Base-by-base conservation (phyloP, 2,888 invertebrate genomes). In the Chorisops tibialis region DNA sequence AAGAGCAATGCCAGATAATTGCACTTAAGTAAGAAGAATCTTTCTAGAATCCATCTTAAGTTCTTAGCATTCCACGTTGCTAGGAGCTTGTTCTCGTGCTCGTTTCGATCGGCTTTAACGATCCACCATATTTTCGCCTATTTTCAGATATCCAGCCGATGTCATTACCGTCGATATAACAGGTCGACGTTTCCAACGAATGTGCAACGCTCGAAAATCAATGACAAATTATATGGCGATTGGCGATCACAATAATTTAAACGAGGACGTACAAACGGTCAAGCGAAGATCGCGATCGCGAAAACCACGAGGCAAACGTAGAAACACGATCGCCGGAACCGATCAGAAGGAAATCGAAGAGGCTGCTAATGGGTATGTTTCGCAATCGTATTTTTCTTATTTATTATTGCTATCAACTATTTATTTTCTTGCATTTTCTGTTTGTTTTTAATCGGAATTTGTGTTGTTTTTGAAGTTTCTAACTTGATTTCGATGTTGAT, bases 301-400 rank as follows among this genome's bases (percentile, higher is more conserved):
- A 70, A 87, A 88, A 78, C 87, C 89, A 67, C 83, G 91, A 69
- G 89, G 88, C 78, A 88, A 90, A 81, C 83, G 93, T 81, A 85
- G 93, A 76, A 94, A 93, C 80, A 94, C 93, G 72, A 88, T 94
- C 75, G 91, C 92, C 71, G 92, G 93, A 77, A 92, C 89, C 72
- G 92, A 92, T 82, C 89, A 91, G 76, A 91, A 89, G 81, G 93
- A 93, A 82, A 89, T 93, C 79, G 85, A 87, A 78, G 88, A 89
- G 79, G 91, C 91, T 73, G 84, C 90, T 73, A 88, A 87, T 80
- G 89, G 88, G 91, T 91, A 83, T 84, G 38, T 60, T 35, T 35
- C 0, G 9, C 7, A 54, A 39, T 54, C 35, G 11, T 62, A 3
- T 6, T 38, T 30, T 60, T 60, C 14, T 43, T 37, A 5, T 30